phyloP scores from a whole-genome alignment of 2,888 invertebrate species.

The Drosophila trichaetosa region DNA sequence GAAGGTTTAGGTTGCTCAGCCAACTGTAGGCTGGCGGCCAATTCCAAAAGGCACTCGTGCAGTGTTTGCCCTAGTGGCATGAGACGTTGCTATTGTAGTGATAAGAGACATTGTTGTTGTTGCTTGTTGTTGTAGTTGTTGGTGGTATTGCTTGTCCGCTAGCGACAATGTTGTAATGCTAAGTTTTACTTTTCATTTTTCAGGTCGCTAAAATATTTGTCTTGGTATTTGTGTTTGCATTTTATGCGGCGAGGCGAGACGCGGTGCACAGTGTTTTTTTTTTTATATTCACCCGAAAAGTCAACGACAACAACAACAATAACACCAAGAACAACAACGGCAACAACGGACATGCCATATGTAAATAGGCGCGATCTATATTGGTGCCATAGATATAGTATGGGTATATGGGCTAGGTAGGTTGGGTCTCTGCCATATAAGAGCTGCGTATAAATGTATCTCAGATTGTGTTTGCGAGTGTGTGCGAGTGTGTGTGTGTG shows the following conservation, averaged over 20 bases:
- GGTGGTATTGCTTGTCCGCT: conserved; percentile 33
- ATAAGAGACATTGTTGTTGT: conserved; percentile 57
- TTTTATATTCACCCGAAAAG: conserved; percentile 64
- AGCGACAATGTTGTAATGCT: conserved; percentile 54
- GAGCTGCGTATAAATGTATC: conserved; percentile 43
- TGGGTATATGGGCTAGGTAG: conserved; percentile 34
- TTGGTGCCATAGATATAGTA: conserved; percentile 48
- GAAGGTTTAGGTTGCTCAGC: conserved; percentile 8
- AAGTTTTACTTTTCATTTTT: conserved; percentile 49
- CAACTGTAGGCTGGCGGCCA: conserved; percentile 34
- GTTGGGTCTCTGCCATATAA: conserved; percentile 53
- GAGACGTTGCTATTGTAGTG: conserved; percentile 49
- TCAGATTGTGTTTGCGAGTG: conserved; percentile 36
- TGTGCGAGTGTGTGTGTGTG: conserved; percentile 46
- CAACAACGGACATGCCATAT: conserved; percentile 63
- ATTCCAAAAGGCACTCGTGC: conserved; percentile 33
- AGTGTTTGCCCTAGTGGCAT: conserved; percentile 40
- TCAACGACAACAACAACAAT: conserved; percentile 40
- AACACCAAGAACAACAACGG: not conserved
- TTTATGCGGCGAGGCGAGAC: conserved; percentile 37
- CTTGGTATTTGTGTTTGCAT: conserved; percentile 61
- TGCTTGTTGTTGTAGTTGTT: conserved; percentile 6
- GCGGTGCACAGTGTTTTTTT: conserved; percentile 30
- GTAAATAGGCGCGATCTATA: conserved; percentile 73
- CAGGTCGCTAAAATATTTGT: conserved; percentile 74